Base-by-base conservation (phyloP, 1,140 invertebrate genomes). In the Drosophila seguyi region DNA sequence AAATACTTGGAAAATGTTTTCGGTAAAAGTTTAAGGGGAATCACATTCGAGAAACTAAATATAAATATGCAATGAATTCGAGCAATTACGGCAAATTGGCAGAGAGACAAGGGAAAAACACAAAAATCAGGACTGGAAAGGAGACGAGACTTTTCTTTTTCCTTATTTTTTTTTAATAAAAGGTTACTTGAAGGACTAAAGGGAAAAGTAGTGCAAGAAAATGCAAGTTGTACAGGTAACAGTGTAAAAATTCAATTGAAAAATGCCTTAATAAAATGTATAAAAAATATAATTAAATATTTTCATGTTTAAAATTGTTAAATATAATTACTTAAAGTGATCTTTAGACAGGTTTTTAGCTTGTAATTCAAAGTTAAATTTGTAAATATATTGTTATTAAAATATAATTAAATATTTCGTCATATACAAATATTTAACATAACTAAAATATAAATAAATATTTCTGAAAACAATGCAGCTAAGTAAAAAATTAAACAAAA, bases 1-100 rank as follows among this genome's bases (percentile, higher is more conserved):
- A 67, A 66, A 69, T 69, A 44, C 29, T 69, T 44, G 60, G 31
- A 41, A 68, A 42, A 67, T 55, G 47, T 36, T 68, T 65, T 65
- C 36, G 36, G 16, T 16, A 36, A 66, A 66, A 62, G 42, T 66
- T 62, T 62, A 38, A 66, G 4, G 41, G 31, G 3, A 38, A 45
- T 29, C 39, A 45, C 62, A 66, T 66, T 45, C 44, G 22, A 16
- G 13, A 42, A 62, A 62, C 22, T 45, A 45, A 66, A 66, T 68
- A 69, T 34, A 69, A 69, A 69, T 42, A 65, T 66, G 44, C 36
- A 62, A 47, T 62, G 25, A 66, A 38, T 68, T 36, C 44, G 0
- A 50, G 44, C 57, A 47, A 65, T 50, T 65, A 61, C 61, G 20
- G 20, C 36, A 65, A 65, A 61, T 65, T 65, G 61, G 38, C 56